phyloP scores from a whole-genome alignment of 2,113 vertebrate species.

The Carlito syrichta region DNA sequence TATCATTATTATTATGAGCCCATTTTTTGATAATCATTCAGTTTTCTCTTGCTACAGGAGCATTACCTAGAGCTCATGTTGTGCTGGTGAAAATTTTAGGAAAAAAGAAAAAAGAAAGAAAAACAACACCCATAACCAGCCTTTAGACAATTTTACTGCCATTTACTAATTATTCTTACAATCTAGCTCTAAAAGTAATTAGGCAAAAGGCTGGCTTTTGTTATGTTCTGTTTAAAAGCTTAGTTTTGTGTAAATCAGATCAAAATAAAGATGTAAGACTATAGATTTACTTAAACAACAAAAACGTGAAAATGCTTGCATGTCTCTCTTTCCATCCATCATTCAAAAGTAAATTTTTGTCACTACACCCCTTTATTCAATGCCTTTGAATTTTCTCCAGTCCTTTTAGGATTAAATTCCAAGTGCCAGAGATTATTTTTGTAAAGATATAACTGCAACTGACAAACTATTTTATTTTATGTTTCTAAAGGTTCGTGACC shows the following conservation, averaged over 20 bases:
- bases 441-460: background rate
- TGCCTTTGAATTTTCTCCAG: background rate
- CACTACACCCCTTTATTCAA: background rate
- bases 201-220: background rate
- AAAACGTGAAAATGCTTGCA: background rate
- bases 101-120: conserved; percentile 11
- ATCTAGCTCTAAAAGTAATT: conserved; percentile 26
- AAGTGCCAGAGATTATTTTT: conserved; percentile 22
- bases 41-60: background rate
- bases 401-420: conserved; percentile 16
- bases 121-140: background rate
- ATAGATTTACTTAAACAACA: conserved; percentile 12
- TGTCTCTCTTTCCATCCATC: background rate
- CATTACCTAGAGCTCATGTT: background rate
- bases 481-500: background rate
- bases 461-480: background rate
- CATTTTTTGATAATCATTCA: background rate
- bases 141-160: background rate
- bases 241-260: conserved; percentile 8
- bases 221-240: background rate
- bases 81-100: background rate
- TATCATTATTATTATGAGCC: background rate
- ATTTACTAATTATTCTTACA: background rate
- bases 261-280: background rate
- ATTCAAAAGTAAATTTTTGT: background rate